These are phyloP conservation scores for Neoascia interrupta DNA, from an alignment of 2,888 invertebrate species.

Conservation along the genomic window DNA sequence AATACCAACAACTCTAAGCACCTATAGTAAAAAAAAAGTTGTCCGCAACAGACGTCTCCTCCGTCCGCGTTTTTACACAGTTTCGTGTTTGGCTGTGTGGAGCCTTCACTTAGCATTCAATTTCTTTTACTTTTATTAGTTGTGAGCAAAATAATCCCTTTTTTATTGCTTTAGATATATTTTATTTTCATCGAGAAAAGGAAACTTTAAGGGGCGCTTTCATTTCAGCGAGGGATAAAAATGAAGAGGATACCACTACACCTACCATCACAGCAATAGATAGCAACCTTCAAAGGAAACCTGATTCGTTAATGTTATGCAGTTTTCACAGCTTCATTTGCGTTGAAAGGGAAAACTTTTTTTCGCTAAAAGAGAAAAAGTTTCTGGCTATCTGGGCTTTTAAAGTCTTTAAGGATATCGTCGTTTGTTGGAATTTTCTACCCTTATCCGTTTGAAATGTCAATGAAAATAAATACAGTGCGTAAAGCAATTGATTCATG, in stretches of 20 bases:
- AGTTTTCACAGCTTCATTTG: constrained; percentile 56
- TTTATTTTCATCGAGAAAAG: too few relatives aligned
- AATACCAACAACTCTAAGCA: too few relatives aligned
- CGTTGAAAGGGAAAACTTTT: constrained; percentile 27
- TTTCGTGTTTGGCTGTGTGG: too few relatives aligned
- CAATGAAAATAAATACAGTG: constrained; percentile 2
- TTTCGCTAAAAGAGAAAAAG: constrained; percentile 11
- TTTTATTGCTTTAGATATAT: too few relatives aligned
- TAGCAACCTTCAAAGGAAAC: constrained; percentile 37
- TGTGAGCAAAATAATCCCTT: too few relatives aligned
- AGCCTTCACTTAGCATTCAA: too few relatives aligned
- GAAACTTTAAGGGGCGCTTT: constrained; percentile 10
- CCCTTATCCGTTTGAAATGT: background rate
- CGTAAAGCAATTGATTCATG: constrained; percentile 23
- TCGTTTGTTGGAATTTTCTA: background rate
- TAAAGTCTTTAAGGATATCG: constrained; percentile 25
- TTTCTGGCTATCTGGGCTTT: background rate
- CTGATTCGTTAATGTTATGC: constrained; percentile 56
- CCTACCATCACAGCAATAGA: constrained; percentile 15
- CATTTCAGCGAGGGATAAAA: constrained; percentile 22
- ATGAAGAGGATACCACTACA: constrained; percentile 46
- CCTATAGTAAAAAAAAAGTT: too few relatives aligned
- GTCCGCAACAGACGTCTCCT: too few relatives aligned
- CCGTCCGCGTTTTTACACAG: too few relatives aligned
- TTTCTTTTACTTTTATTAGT: too few relatives aligned